Evolutionary conservation across 2,888 invertebrate genomes (phyloP), one percentile per base, ranked within the genome.

Genomic region (Scaptomyza polygonia): DNA sequence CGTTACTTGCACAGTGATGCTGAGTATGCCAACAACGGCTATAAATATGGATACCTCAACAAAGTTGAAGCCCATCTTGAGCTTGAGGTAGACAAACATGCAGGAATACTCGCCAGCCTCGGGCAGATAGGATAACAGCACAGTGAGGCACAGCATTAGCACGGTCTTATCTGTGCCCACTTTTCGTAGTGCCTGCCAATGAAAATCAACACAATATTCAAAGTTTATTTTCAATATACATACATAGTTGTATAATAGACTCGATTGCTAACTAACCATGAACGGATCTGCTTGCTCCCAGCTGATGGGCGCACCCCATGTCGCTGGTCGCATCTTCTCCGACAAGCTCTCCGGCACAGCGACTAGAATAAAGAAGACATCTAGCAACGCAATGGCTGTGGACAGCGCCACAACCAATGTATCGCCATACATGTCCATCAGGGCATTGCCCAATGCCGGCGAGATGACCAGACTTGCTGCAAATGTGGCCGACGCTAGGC

Each of bases 241-340:
- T 3, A 21, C 21, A 21, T 21, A 21, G 1, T 2, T 21, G 3
- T 21, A 21, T 21, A 29, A 29, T 9, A 5, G 12, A 34, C n/a
- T 5, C 34, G 2, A 18, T 16, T 7, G 7, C 12, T 0, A 16
- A 29, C 92, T 92, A 91, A 95, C 96, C 76, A 97, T 95, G 92
- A 99, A 99, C 5, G 99, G 99, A 93, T 99, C 99, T 3, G 99
- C 99, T 91, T 98, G 97, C 91, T 99, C 99, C 98, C 98, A 98
- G 86, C 97, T 97, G 87, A 98, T 97, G 48, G 97, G 96, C 27
- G 96, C 96, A 63, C 96, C 95, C 96, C 96, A 96, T 51, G 95
- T 95, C 51, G 95, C 94, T 0, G 96, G 95, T 6, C 94, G 93
- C 72, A 96, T 95, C 93, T 99, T 98, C 92, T 98, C 98, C 27